Percentiles rank a stretch among this genome's conserved stretches.
phyloP scores from a whole-genome alignment of 2,888 invertebrate genomes.

The Cryptus viduatorius region DNA sequence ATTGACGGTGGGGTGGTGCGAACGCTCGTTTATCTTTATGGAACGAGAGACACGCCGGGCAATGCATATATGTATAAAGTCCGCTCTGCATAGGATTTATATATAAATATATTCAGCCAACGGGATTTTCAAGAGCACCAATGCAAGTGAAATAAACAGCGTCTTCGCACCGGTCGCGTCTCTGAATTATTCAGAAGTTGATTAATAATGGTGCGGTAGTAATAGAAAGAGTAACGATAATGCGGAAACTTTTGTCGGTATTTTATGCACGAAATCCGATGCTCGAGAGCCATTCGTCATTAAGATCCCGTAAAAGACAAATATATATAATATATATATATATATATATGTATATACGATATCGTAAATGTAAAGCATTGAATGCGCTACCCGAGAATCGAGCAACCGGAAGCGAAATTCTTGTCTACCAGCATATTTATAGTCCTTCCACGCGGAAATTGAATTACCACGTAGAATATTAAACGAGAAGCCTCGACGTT shows the following conservation, averaged over 20 bases:
- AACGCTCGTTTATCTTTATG: conserved; percentile 68
- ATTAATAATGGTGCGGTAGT: conserved; percentile 33
- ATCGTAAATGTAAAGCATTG: neutral
- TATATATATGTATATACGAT: neutral
- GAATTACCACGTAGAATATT: conserved; percentile 7
- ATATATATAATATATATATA: neutral
- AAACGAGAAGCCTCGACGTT: neutral
- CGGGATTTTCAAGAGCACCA: conserved; percentile 49
- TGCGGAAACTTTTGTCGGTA: conserved; percentile 33
- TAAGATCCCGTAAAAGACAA: conserved; percentile 2
- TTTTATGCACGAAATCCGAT: conserved; percentile 24
- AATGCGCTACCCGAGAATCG: neutral
- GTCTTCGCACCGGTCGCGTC: conserved; percentile 37
- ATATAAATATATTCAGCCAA: conserved; percentile 29
- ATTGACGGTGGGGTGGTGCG: conserved; percentile 31
- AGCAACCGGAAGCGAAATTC: conserved; percentile 13
- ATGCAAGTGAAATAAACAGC: conserved; percentile 1
- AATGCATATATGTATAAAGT: conserved; percentile 35
- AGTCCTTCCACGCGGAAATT: conserved; percentile 19
- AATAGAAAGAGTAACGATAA: conserved; percentile 28
- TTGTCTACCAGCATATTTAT: neutral
- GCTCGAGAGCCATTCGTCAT: conserved; percentile 10
- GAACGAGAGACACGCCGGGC: conserved; percentile 40
- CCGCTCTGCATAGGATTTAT: conserved; percentile 1
- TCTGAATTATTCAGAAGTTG: conserved; percentile 49